Base-by-base conservation (phyloP, 2,888 invertebrate genomes). In the Dolomedes plantarius region DNA sequence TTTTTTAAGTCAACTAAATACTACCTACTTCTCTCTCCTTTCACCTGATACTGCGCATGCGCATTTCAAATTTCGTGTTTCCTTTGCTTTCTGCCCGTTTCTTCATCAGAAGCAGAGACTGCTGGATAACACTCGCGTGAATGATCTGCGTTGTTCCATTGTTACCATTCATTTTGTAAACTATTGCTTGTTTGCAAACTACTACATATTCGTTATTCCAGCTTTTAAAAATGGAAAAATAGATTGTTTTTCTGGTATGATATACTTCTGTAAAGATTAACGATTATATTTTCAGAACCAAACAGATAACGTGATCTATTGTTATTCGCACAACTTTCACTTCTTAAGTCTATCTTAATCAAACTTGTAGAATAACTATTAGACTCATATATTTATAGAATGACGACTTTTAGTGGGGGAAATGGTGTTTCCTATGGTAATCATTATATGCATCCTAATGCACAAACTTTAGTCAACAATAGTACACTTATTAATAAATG, bases 341-440 rank as follows among this genome's bases (percentile, higher is more conserved):
- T 73, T 46, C 13, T 62, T 62, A 39, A 6, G 23, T 56, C 23
- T 65, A 32, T 71, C n/a, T 39, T 32, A 56, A 76, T 76, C 46
- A 28, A 31, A 36, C 19, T 19, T 28, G n/a, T 56, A 71, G 65
- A 74, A 82, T 46, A 56, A 31, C 46, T 46, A 56, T 67, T 68
- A 39, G 82, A 69, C 82, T 75, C 69, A n/a, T 36, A 62, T 36
- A 36, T 5, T 9, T 31, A 32, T 50, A 83, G 78, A 86, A 86
- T 86, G 85, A 73, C 85, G n/a, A 78, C 85, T 9, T 74, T 77
- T 69, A 74, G 74, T 19, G 78, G 74, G 19, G 85, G 78, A 74
- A 86, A 86, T 69, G 78, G 78, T 28, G 62, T 78, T 74, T 73
- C 46, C 39, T 86, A 69, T 64, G 36, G 39, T 39, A 78, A 74